These are phyloP conservation scores for Morone saxatilis DNA, from an alignment of 2,113 vertebrate genomes.

Conservation along the genomic window DNA sequence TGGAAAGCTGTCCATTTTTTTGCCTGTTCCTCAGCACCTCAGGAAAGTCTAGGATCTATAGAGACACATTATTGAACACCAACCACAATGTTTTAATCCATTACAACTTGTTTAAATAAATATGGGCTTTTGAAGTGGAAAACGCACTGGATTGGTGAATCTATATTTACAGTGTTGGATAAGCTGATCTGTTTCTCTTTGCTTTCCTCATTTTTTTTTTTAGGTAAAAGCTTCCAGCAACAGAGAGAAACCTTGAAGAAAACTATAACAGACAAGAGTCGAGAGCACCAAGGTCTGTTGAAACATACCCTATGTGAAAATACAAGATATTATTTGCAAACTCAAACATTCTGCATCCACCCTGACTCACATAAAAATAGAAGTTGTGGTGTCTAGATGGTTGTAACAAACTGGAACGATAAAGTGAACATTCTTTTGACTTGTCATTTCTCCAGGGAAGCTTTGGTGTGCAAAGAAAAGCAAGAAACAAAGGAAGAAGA, in stretches of 20 bases:
- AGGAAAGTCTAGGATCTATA: not conserved
- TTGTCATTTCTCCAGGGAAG: conserved; percentile 86
- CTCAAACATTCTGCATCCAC: conserved; percentile 3
- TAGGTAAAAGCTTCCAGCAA: conserved; percentile 97
- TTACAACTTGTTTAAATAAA: not conserved
- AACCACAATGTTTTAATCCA: not conserved
- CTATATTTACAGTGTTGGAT: not conserved
- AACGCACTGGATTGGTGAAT: not conserved
- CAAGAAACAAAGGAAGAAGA: conserved; percentile 95
- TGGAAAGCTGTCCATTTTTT: conserved; percentile 36
- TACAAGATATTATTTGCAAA: not conserved
- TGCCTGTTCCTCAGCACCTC: not conserved
- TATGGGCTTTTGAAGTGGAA: not conserved
- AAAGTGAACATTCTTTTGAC: conserved; percentile 23
- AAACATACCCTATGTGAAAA: not conserved
- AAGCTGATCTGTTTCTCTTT: conserved; percentile 30
- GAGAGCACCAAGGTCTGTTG: conserved; percentile 91
- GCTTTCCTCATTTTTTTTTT: not conserved
- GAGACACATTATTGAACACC: not conserved
- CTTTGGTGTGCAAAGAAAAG: conserved; percentile 94
- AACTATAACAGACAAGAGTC: conserved; percentile 91
- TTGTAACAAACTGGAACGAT: conserved; percentile 31
- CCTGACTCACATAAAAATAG: not conserved
- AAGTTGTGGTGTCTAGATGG: not conserved
- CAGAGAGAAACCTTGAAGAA: conserved; percentile 97